These are phyloP conservation scores for Athetis lepigone DNA, from an alignment of 2,888 invertebrate species.

Conservation along the genomic window DNA sequence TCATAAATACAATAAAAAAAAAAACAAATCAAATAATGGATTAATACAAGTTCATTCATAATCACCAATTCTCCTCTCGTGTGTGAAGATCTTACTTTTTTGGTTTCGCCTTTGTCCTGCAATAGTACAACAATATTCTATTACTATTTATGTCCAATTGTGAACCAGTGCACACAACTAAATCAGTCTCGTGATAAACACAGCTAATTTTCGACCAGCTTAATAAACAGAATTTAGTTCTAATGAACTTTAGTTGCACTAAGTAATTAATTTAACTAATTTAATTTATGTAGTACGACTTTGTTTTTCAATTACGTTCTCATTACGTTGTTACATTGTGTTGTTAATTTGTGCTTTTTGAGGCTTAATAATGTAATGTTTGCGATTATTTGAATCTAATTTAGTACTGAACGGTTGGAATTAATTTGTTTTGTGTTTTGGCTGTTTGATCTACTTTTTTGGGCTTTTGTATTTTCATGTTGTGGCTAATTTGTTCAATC, in stretches of 20 bases:
- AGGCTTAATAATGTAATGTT: constrained; percentile 10
- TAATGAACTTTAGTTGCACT: constrained; percentile 33
- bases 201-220: constrained; percentile 24
- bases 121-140: too few species aligned
- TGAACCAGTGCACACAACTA: constrained; percentile 21
- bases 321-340: constrained; percentile 23
- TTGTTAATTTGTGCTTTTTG: constrained; percentile 25
- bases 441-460: constrained; percentile 3
- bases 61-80: too few species aligned
- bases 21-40: too few species aligned
- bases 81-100: too few species aligned
- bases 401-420: constrained; percentile 7
- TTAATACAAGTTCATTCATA: too few species aligned
- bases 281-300: constrained; percentile 22
- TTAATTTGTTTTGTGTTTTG: constrained; percentile 3
- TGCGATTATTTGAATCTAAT: constrained; percentile 30
- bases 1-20: too few species aligned
- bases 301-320: constrained; percentile 44
- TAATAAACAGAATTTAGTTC: constrained; percentile 35
- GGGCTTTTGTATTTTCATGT: constrained; percentile 13
- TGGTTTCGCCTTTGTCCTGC: too few species aligned
- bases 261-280: constrained; percentile 51
- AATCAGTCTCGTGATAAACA: constrained; percentile 22
- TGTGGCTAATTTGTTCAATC: too few species aligned
- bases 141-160: too few species aligned